phyloP scores from a whole-genome alignment of 1,140 invertebrate genomes.

The Drosophila pectinifera region DNA sequence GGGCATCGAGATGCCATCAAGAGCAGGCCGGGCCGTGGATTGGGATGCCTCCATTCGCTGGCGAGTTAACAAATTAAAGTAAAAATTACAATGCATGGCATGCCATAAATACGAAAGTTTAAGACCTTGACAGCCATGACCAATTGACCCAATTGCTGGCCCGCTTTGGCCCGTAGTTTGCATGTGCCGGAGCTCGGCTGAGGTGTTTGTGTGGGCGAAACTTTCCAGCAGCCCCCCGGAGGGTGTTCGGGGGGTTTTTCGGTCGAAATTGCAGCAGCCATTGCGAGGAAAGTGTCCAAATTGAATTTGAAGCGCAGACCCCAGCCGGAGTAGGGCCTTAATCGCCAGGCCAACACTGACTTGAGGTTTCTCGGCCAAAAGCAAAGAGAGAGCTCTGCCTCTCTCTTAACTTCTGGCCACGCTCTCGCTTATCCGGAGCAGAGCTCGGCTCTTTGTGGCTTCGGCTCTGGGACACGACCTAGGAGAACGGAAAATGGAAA shows the following conservation, averaged over 20 bases:
- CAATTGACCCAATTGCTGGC: conserved; percentile 76
- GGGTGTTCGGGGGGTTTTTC: conserved; percentile 5
- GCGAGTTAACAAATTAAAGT: conserved; percentile 73
- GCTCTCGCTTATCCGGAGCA: conserved; percentile 68
- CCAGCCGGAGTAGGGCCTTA: conserved; percentile 53
- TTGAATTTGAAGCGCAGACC: conserved; percentile 71
- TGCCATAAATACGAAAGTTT: conserved; percentile 77
- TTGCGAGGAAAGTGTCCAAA: conserved; percentile 49
- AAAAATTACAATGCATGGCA: conserved; percentile 74
- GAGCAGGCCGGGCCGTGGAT: conserved; percentile 34
- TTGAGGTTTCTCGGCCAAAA: conserved; percentile 9
- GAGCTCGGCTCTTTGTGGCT: conserved; percentile 24
- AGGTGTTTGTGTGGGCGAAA: conserved; percentile 46
- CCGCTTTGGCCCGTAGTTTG: conserved; percentile 47
- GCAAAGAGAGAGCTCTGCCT: conserved; percentile 25
- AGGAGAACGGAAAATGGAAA: conserved; percentile 46
- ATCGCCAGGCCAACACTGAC: conserved; percentile 29
- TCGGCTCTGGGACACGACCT: conserved; percentile 56
- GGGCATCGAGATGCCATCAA: conserved; percentile 41
- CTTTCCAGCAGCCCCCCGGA: neutral
- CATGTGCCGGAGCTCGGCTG: conserved; percentile 40
- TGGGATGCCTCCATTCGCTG: conserved; percentile 4
- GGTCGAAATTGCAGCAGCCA: conserved; percentile 36
- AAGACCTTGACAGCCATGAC: conserved; percentile 79
- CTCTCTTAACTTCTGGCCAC: conserved; percentile 17